Evolutionary conservation across 2,888 invertebrate genomes (phyloP), one percentile per base, ranked within the genome.

Genomic region (Meandrusa payeni): DNA sequence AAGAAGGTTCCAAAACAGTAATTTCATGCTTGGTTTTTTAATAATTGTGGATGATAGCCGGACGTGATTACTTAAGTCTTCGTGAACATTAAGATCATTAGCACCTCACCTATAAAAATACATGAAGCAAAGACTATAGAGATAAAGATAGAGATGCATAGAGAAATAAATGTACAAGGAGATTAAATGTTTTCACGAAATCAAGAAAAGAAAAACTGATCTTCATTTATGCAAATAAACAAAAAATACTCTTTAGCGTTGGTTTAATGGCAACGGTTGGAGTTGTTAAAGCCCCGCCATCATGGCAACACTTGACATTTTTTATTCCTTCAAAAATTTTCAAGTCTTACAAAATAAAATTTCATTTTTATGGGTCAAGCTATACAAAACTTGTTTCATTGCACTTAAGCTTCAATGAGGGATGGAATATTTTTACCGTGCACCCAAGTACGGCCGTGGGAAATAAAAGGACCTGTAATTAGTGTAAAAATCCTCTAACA

Each of bases 401-500:
- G 19, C 15, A 39, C 27, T 39, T 33, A 27, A 37, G 31, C 27
- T 26, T 38, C 32, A 38, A 24, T 23, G 32, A n/a, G 11, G 13
- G 24, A 39, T 27, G 17, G 11, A n/a, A 7, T 33, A 12, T 29
- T 32, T 31, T 24, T 31, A 20, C 5, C 9, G 9, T 12, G 20
- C 15, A 36, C 22, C 20, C 45, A 50, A 47, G 48, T 34, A 50
- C 28, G 26, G 24, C 47, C 43, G 41, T 41, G 51, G 46, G 52
- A 57, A 57, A 51, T 52, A 44, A 47, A 54, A 56, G 55, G 51
- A 47, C 32, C 41, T 51, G 68, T 69, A 79, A 79, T 79, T 80
- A 77, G 70, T 63, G 74, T 58, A 59, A 64, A 69, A 69, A 69
- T 52, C 57, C 59, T 49, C 49, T 52, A 61, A 64, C 59, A 55